These are phyloP conservation scores for Romanomermis culicivorax DNA, from an alignment of 2,888 invertebrate genomes.

Conservation along the genomic window DNA sequence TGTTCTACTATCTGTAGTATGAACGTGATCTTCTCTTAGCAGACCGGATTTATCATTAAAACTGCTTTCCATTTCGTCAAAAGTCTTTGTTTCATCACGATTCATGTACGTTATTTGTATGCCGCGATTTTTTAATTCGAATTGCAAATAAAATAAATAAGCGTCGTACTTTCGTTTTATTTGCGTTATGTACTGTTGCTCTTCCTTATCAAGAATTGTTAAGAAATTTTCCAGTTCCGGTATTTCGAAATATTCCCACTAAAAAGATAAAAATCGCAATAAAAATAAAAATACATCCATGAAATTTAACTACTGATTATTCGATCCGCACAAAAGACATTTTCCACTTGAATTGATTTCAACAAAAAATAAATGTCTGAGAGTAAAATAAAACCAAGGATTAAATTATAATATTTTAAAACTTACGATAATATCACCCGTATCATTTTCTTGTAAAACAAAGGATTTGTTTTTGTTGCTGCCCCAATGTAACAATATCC, in stretches of 20 bases:
- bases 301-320: neutral
- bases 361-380: neutral
- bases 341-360: neutral
- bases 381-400: too few species aligned
- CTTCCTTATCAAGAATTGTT: constrained; percentile 36
- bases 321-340: neutral
- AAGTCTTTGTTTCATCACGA: too few species aligned
- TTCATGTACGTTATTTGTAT: too few species aligned
- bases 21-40: too few species aligned
- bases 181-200: constrained; percentile 35
- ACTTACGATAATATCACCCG: constrained; percentile 37
- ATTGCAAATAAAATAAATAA: constrained; percentile 11
- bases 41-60: too few species aligned
- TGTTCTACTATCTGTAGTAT: too few species aligned
- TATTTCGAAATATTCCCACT: constrained; percentile 39
- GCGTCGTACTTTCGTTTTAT: constrained; percentile 34
- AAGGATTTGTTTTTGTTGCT: constrained; percentile 29
- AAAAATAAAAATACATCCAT: too few species aligned
- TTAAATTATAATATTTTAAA: neutral
- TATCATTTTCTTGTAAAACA: constrained; percentile 39
- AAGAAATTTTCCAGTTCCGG: constrained; percentile 39
- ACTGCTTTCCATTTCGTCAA: too few species aligned
- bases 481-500: constrained; percentile 34
- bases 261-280: constrained; percentile 17
- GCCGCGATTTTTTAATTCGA: constrained; percentile 7